A percentile compares a stretch with the other conserved stretches of the same genome.
phyloP scores from a whole-genome alignment of 1,140 invertebrate species.

The Odontomachus brunneus region DNA sequence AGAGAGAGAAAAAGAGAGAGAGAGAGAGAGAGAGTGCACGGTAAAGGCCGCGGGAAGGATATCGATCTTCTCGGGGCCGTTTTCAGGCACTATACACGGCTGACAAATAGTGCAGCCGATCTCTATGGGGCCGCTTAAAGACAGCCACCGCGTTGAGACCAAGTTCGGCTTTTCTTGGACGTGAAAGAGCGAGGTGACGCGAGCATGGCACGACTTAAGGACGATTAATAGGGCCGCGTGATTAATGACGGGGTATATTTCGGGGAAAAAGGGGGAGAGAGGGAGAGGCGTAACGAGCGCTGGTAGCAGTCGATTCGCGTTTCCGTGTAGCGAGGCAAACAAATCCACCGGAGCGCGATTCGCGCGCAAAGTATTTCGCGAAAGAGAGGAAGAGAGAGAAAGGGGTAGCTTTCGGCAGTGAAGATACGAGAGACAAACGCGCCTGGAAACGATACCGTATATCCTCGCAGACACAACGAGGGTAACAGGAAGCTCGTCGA shows the following conservation, averaged over 20 bases:
- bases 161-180: slow-evolving; percentile 61
- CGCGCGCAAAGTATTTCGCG: slow-evolving; percentile 35
- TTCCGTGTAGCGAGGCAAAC: slow-evolving; percentile 45
- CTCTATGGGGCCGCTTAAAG: slow-evolving; percentile 59
- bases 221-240: slow-evolving; percentile 77
- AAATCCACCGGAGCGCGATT: slow-evolving; percentile 44
- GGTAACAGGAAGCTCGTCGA: slow-evolving; percentile 35
- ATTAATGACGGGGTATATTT: slow-evolving; percentile 72
- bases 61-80: slow-evolving; percentile 31
- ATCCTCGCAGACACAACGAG: slow-evolving; percentile 2
- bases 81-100: neutral
- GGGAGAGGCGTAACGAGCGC: slow-evolving; percentile 52
- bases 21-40: no score
- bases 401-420: neutral
- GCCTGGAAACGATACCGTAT: slow-evolving; percentile 35
- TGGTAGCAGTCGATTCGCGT: slow-evolving; percentile 51
- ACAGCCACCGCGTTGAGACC: slow-evolving; percentile 22
- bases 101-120: slow-evolving; percentile 64
- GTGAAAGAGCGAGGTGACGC: slow-evolving; percentile 48
- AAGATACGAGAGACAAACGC: slow-evolving; percentile 20
- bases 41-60: neutral
- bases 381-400: neutral
- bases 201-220: slow-evolving; percentile 73
- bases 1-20: no score
- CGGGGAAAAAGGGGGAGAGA: neutral